Percentiles rank a stretch among this genome's conserved stretches.
These are phyloP conservation scores for Pedionomus torquatus DNA, from an alignment of 2,113 vertebrate species.

Conservation along the genomic window DNA sequence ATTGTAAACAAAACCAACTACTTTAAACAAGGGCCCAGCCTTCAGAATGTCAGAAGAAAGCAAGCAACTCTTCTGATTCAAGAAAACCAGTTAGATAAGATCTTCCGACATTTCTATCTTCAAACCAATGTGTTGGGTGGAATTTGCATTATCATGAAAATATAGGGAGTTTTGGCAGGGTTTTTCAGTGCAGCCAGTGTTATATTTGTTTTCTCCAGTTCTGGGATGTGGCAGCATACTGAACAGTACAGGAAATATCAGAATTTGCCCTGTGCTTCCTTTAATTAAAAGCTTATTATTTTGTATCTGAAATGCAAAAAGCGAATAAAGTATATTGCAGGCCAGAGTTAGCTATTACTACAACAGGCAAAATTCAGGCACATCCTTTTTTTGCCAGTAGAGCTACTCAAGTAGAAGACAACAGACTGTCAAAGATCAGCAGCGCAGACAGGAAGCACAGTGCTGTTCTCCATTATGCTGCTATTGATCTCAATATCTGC, in stretches of 20 bases:
- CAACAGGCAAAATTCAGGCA: neutral
- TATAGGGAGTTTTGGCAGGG: neutral
- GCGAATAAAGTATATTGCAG: neutral
- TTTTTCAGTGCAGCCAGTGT: neutral
- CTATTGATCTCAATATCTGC: neutral
- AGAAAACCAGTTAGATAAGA: neutral
- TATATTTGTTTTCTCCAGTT: neutral
- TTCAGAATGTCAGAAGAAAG: neutral
- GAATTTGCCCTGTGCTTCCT: fast-evolving
- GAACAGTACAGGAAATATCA: neutral
- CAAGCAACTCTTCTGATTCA: neutral
- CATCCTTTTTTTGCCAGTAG: neutral
- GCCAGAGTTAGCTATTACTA: neutral
- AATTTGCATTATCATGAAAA: neutral
- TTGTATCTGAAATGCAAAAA: neutral
- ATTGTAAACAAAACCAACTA: neutral
- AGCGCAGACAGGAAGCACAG: neutral
- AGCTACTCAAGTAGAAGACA: neutral
- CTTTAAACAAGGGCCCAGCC: neutral
- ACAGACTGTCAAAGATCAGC: neutral
- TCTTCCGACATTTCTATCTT: neutral
- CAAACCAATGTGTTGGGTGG: neutral
- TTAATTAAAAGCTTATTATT: neutral
- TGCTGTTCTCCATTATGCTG: neutral
- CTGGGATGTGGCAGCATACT: fast-evolving